A percentile compares a stretch with the other conserved stretches of the same genome.
Evolutionary conservation across 2,113 vertebrate genomes (phyloP).

Genomic region (Nettapus auritus): DNA sequence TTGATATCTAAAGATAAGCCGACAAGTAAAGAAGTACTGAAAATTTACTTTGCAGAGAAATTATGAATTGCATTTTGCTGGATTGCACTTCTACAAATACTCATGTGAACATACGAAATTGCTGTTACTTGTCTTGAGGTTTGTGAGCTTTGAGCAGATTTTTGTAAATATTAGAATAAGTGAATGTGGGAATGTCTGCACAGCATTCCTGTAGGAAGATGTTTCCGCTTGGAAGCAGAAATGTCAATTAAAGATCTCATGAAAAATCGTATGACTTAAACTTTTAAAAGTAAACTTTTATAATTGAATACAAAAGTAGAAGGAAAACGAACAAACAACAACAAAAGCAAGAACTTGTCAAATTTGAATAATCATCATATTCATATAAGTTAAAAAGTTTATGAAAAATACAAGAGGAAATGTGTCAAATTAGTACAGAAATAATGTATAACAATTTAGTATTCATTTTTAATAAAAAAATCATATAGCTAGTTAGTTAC

Average conservation of each 20-base stretch:
- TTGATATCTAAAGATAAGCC: background rate
- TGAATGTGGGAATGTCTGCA: background rate
- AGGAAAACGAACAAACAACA: background rate
- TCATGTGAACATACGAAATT: background rate
- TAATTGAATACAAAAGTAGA: background rate
- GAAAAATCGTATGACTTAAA: background rate
- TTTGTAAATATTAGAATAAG: background rate
- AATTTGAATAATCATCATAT: background rate
- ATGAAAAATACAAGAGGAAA: background rate
- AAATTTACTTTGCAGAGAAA: background rate
- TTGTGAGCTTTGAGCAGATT: background rate
- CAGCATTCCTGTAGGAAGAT: background rate
- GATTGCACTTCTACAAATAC: background rate
- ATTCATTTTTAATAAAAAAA: background rate
- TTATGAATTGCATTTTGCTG: background rate
- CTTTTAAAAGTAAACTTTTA: background rate
- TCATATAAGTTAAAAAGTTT: background rate
- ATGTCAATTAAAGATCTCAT: background rate
- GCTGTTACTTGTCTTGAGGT: background rate
- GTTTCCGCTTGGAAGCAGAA: background rate
- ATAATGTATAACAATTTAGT: background rate
- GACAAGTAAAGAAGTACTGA: background rate
- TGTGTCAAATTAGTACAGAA: background rate
- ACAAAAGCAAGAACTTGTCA: background rate
- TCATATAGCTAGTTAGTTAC: background rate